Base-by-base conservation (phyloP, 2,888 invertebrate genomes). In the Macaria notata region DNA sequence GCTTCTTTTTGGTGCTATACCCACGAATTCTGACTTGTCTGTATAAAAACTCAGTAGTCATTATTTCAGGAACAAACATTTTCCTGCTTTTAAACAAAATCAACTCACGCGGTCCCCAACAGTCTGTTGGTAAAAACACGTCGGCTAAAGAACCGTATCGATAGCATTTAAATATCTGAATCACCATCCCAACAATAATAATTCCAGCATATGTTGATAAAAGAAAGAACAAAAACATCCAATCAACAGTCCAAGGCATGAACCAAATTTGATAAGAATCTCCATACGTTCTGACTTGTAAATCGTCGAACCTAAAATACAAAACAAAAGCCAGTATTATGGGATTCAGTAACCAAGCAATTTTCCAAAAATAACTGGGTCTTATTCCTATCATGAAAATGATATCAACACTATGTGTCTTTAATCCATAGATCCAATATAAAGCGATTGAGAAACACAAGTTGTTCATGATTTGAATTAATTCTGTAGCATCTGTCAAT, bases 11-110 rank as follows among this genome's bases (percentile, higher is more conserved):
- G 38, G 72, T 77, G 36, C 66, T 71, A 65, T 84, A 86, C 0
- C 86, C 86, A 41, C 80, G 79, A 56, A 89, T 85, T 60, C 84
- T 81, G 1, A 88, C 83, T 80, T 91, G 92, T 51, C 91, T 73
- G 58, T 92, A 92, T 45, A 92, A 64, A 76, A 92, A 92, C 64
- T 92, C 92, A 56, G 88, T 80, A 0, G 91, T 92, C 92, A 92
- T 92, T 65, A 90, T 86, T 75, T 91, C 86, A 0, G 92, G 88
- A 0, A 86, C 80, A 71, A 92, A 92, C 87, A 92, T 88, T 65
- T 79, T 82, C 64, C 92, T 80, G 64, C 92, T 92, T 63, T 83
- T 84, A 50, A 67, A 80, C 52, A 92, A 74, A 61, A 83, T 68
- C 7, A 63, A 69, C 60, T 92, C 86, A 41, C 44, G 69, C 0